Percentiles rank a stretch among this genome's conserved stretches.
Evolutionary conservation across 2,797 vertebrate genomes (phyloP).

Genomic region (Hydrolagus colliei): DNA sequence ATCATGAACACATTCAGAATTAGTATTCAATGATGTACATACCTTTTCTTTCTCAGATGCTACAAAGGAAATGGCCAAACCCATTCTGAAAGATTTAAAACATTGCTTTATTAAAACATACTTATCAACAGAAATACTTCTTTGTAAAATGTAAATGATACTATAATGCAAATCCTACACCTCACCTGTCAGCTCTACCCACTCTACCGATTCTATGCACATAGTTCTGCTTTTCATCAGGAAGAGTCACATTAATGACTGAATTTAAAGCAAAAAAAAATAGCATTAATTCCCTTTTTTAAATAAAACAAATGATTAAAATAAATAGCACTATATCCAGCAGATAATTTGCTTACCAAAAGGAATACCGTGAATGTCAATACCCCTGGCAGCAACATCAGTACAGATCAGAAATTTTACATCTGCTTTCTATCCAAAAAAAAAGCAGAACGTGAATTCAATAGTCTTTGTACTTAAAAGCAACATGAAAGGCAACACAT

Average conservation of each 20-base stretch:
- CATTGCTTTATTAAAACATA: conserved; percentile 24
- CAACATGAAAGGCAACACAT: too few relatives aligned
- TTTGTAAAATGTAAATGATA: not conserved
- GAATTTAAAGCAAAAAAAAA: conserved; percentile 20
- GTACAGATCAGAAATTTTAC: conserved; percentile 91
- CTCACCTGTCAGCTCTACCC: conserved; percentile 86
- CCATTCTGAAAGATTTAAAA: conserved; percentile 70
- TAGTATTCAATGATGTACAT: conserved; percentile 30
- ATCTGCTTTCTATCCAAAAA: conserved; percentile 69
- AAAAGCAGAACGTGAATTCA: not conserved
- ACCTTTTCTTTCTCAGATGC: conserved; percentile 97
- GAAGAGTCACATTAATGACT: conserved; percentile 96
- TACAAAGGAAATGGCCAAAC: conserved; percentile 89
- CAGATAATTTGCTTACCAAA: conserved; percentile 63
- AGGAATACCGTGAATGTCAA: conserved; percentile 87
- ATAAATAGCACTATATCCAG: conserved; percentile 35
- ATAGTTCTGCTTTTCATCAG: conserved; percentile 97
- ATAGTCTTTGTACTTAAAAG: too few relatives aligned
- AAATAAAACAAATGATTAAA: not conserved
- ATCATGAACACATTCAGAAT: not conserved
- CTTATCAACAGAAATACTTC: not conserved
- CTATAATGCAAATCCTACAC: not conserved
- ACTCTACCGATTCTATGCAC: conserved; percentile 96
- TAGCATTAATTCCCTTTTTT: not conserved
- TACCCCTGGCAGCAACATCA: conserved; percentile 94